phyloP scores from a whole-genome alignment of 2,888 invertebrate genomes.

The Drosophila meridionalis region DNA sequence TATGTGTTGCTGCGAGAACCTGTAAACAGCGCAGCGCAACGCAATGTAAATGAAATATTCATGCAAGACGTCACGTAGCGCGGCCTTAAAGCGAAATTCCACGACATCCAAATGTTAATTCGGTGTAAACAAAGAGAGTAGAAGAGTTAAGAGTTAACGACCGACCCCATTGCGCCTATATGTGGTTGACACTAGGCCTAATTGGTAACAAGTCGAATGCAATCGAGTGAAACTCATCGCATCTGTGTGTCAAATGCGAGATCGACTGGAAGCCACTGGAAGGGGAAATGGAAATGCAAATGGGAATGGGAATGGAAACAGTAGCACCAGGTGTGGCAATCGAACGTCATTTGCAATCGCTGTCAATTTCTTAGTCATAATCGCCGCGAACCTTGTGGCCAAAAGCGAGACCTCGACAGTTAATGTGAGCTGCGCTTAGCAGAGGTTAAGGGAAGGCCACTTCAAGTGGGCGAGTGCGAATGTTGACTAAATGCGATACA shows the following conservation, averaged over 20 bases:
- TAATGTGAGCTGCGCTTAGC: conserved; percentile 41
- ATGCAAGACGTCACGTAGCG: conserved; percentile 79
- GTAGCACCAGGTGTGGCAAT: not conserved
- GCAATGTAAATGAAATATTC: conserved; percentile 73
- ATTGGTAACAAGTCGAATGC: conserved; percentile 52
- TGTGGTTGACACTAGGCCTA: conserved; percentile 41
- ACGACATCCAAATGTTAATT: conserved; percentile 36
- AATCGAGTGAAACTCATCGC: conserved; percentile 26
- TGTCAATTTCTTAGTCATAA: conserved; percentile 27
- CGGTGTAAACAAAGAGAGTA: conserved; percentile 36
- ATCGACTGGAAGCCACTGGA: conserved; percentile 5
- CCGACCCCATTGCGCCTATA: conserved; percentile 45
- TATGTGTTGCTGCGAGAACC: conserved; percentile 34
- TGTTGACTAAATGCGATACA: conserved; percentile 23
- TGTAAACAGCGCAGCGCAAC: conserved; percentile 33
- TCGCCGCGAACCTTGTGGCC: conserved; percentile 40
- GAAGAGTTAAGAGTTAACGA: conserved; percentile 57
- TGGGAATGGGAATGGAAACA: not conserved
- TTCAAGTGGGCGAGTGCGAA: conserved; percentile 56
- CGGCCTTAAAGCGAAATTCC: conserved; percentile 56
- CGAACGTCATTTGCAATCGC: conserved; percentile 22
- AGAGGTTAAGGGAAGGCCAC: conserved; percentile 64
- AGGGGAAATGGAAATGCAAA: not conserved
- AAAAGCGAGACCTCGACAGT: conserved; percentile 43
- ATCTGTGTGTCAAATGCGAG: conserved; percentile 25